A percentile compares a stretch with the other conserved stretches of the same genome.
phyloP scores from a whole-genome alignment of 2,113 vertebrate species.

The Oryzias celebensis region DNA sequence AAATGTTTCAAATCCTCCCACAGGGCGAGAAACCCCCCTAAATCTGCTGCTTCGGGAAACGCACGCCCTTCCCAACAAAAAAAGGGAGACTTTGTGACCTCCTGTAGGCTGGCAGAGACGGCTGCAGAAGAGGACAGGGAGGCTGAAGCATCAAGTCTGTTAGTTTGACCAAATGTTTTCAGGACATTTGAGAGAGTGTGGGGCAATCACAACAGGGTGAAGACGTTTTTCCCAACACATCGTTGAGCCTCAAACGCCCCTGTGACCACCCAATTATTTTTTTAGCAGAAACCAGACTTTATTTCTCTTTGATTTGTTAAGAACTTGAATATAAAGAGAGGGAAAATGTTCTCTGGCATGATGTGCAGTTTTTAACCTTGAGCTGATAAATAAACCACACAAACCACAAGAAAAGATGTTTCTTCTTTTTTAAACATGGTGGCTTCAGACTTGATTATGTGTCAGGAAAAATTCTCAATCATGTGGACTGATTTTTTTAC shows the following conservation, averaged over 20 bases:
- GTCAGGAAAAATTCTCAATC: constrained; percentile 15
- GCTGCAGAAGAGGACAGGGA: too few species aligned
- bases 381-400: constrained; percentile 40
- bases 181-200: constrained; percentile 14
- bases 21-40: constrained; percentile 48
- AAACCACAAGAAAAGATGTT: constrained; percentile 38
- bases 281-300: constrained; percentile 60
- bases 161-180: background rate
- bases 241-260: constrained; percentile 53
- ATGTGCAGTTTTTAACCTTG: constrained; percentile 50
- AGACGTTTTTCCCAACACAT: constrained; percentile 58
- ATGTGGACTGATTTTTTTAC: constrained; percentile 1
- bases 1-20: constrained; percentile 80
- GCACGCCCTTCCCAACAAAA: background rate
- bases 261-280: constrained; percentile 62
- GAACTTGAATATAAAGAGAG: constrained; percentile 35
- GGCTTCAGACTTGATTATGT: constrained; percentile 25
- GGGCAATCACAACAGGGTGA: constrained; percentile 65
- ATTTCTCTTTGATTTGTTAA: constrained; percentile 62
- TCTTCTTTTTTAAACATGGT: constrained; percentile 1
- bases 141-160: too few species aligned
- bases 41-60: too few species aligned
- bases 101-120: background rate
- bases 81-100: background rate
- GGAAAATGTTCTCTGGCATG: constrained; percentile 36